A percentile compares a stretch with the other conserved stretches of the same genome.
phyloP scores from a whole-genome alignment of 2,888 invertebrate genomes.

The Sclerodermus sp. region DNA sequence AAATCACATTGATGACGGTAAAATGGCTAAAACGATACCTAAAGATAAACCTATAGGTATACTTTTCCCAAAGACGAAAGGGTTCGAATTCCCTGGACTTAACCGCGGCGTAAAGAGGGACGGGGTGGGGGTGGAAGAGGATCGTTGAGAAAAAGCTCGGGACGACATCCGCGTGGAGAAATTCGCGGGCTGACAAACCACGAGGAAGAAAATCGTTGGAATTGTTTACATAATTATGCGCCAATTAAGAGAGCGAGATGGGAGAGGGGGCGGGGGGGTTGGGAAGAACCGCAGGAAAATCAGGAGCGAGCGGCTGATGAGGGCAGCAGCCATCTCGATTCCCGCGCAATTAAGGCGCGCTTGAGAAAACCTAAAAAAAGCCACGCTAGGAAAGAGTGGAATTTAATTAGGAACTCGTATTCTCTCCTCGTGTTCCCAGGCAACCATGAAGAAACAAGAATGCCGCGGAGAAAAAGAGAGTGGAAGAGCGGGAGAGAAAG shows the following conservation, averaged over 20 bases:
- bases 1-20: too few relatives aligned
- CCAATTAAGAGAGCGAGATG: conserved; percentile 49
- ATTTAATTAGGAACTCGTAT: conserved; percentile 52
- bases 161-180: too few relatives aligned
- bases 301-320: conserved; percentile 33
- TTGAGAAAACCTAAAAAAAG: conserved; percentile 48
- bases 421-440: conserved; percentile 47
- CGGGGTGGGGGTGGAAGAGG: too few relatives aligned
- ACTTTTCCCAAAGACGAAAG: too few relatives aligned
- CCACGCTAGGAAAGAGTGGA: conserved; percentile 50
- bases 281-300: conserved; percentile 10
- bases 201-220: conserved; percentile 24
- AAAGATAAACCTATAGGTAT: too few relatives aligned
- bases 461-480: conserved; percentile 16
- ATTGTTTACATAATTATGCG: conserved; percentile 54
- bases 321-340: conserved; percentile 40
- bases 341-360: conserved; percentile 53
- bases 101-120: too few relatives aligned
- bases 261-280: conserved; percentile 3
- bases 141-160: too few relatives aligned
- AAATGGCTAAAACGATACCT: too few relatives aligned
- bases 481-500: conserved; percentile 13
- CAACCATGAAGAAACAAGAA: conserved; percentile 44
- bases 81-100: too few relatives aligned
- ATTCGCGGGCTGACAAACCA: conserved; percentile 4